Evolutionary conservation across 1,140 invertebrate genomes (phyloP).

Genomic region (Procambarus clarkii): DNA sequence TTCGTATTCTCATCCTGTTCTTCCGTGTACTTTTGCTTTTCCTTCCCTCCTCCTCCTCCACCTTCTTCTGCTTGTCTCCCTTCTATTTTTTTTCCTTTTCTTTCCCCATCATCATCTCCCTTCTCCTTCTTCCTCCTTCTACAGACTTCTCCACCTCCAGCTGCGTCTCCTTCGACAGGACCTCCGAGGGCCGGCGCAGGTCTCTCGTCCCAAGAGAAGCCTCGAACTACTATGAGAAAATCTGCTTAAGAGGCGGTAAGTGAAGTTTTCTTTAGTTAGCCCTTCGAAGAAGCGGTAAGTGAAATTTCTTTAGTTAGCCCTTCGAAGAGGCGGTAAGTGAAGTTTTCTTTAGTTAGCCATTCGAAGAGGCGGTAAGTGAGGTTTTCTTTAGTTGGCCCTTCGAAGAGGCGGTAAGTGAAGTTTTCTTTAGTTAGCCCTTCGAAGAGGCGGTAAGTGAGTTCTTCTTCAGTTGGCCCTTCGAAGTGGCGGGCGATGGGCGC

Average conservation of each 20-base stretch:
- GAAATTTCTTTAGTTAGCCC: too few species aligned
- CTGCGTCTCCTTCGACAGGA: conserved; percentile 77
- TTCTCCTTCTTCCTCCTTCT: background rate
- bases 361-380: conserved; percentile 74
- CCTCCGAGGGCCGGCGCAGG: conserved; percentile 76
- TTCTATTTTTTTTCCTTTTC: background rate
- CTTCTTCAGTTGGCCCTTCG: too few species aligned
- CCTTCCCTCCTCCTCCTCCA: background rate
- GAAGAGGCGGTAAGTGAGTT: too few species aligned
- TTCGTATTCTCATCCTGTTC: background rate
- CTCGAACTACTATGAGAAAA: conserved; percentile 78
- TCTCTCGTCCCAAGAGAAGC: conserved; percentile 76
- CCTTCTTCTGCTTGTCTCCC: background rate
- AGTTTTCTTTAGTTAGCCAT: too few species aligned
- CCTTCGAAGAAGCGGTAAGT: too few species aligned
- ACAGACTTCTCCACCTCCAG: conserved; percentile 64
- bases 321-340: too few species aligned
- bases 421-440: too few species aligned
- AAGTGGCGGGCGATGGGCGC: too few species aligned
- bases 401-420: too few species aligned
- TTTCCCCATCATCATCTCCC: background rate
- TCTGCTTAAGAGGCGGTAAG: conserved; percentile 76
- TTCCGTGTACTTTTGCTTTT: background rate
- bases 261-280: background rate
- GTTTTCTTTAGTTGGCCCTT: too few species aligned